phyloP scores from a whole-genome alignment of 2,113 vertebrate genomes.

The Onychostruthus taczanowskii region DNA sequence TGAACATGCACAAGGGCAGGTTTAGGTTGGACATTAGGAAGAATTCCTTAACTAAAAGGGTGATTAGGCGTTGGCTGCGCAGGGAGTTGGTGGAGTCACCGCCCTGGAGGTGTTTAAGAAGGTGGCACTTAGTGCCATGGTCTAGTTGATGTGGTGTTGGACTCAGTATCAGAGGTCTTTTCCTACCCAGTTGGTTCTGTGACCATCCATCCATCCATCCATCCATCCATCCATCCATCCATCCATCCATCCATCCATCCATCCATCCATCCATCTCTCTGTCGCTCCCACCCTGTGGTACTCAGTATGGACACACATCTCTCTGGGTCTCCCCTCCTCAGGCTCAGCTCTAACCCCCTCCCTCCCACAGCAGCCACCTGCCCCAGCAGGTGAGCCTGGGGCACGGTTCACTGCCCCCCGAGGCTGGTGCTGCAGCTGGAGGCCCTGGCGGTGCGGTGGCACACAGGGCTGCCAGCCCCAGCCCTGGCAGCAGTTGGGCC shows the following conservation, averaged over 20 bases:
- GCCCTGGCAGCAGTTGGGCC: rapidly evolving
- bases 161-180: neutral
- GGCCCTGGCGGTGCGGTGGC: neutral
- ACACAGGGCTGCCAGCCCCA: rapidly evolving
- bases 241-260: neutral
- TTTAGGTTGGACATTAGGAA: neutral
- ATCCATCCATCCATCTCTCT: neutral
- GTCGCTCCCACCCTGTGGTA: rapidly evolving
- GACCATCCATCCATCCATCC: neutral
- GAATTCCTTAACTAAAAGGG: neutral
- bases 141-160: neutral
- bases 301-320: neutral
- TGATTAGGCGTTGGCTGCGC: neutral
- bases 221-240: neutral
- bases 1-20: neutral
- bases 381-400: rapidly evolving
- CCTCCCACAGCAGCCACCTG: neutral
- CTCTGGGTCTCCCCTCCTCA: neutral
- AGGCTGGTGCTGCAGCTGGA: neutral
- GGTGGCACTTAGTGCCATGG: neutral
- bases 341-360: neutral
- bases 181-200: neutral
- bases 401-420: rapidly evolving
- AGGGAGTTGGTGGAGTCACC: neutral
- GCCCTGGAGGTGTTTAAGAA: neutral